A percentile compares a stretch with the other conserved stretches of the same genome.
phyloP scores from a whole-genome alignment of 2,888 invertebrate species.

The Drosophila niveifrons region DNA sequence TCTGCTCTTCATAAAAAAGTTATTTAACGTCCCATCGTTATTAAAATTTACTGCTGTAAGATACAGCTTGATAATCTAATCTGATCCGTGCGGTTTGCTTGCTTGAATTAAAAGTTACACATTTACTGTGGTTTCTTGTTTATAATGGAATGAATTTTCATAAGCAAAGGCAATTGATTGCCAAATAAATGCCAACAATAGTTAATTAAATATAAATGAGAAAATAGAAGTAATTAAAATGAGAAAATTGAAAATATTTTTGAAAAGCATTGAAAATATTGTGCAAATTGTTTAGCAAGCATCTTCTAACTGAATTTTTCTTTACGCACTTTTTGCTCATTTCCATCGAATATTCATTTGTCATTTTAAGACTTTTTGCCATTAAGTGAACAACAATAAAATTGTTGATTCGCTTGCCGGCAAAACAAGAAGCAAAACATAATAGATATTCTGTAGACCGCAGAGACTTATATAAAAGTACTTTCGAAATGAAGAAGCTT shows the following conservation, averaged over 20 bases:
- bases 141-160: neutral
- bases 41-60: neutral
- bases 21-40: neutral
- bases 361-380: neutral
- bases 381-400: neutral
- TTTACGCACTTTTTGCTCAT: neutral
- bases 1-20: neutral
- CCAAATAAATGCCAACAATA: neutral
- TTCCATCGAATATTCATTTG: neutral
- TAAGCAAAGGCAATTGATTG: neutral
- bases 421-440: neutral
- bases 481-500: neutral
- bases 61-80: neutral
- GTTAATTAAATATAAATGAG: no score
- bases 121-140: neutral
- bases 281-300: neutral
- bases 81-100: constrained; percentile 2
- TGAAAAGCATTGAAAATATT: neutral
- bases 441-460: constrained; percentile 1
- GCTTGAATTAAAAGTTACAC: neutral
- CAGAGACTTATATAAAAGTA: neutral
- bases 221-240: neutral
- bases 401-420: neutral
- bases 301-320: neutral
- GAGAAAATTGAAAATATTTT: neutral